Evolutionary conservation across 53 echinoderm and acorn worm species (phyloP).

Genomic region (Hippasteria phrygiana): DNA sequence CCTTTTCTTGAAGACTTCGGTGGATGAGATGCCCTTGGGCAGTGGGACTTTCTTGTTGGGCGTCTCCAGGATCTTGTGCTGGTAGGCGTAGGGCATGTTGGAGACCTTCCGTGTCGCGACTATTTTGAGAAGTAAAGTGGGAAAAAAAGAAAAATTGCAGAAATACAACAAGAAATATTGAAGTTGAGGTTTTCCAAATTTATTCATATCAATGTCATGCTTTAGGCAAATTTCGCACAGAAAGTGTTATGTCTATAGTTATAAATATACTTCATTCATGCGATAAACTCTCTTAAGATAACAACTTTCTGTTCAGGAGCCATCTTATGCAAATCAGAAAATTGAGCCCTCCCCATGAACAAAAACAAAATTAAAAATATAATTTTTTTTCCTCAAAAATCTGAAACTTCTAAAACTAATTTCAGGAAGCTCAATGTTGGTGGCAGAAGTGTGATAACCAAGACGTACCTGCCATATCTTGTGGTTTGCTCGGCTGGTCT

Average conservation of each 20-base stretch:
- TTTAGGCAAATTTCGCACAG: too few species aligned
- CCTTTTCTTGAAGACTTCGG: conserved; percentile 75
- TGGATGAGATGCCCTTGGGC: conserved; percentile 70
- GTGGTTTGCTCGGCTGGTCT: conserved; percentile 76
- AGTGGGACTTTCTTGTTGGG: conserved; percentile 50
- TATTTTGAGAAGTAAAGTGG: not conserved
- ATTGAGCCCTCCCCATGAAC: too few species aligned
- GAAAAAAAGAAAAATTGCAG: not conserved
- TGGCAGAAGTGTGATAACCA: conserved; percentile 1
- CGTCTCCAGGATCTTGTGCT: conserved; percentile 61
- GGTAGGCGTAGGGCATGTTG: conserved; percentile 71
- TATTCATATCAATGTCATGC: too few species aligned
- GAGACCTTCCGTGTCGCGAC: conserved; percentile 64
- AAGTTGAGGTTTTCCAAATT: too few species aligned
- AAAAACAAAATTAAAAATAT: too few species aligned
- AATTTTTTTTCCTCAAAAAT: too few species aligned
- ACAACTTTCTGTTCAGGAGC: too few species aligned
- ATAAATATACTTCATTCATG: too few species aligned
- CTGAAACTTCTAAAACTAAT: too few species aligned
- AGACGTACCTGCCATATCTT: conserved; percentile 56
- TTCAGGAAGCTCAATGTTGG: not conserved
- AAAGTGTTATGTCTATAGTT: too few species aligned
- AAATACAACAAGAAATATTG: not conserved
- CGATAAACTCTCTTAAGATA: too few species aligned
- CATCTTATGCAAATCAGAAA: too few species aligned